Conservation (phyloP, 1,140 invertebrate species). For the Calycopis cecrops region DNA sequence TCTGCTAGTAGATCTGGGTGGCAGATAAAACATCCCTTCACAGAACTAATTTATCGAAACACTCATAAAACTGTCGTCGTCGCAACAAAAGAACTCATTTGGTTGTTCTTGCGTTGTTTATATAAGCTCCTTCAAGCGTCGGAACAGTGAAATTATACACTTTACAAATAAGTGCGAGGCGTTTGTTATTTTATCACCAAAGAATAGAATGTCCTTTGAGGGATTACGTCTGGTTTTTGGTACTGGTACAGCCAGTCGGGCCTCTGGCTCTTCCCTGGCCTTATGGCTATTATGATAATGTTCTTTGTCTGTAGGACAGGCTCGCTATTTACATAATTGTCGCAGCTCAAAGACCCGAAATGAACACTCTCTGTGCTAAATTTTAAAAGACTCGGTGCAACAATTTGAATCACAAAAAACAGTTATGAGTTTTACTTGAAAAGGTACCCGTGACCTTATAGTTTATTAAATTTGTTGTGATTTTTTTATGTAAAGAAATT, state of each 20-base stretch:
- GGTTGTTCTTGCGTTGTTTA: slow-evolving; percentile 8
- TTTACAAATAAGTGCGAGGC: neutral
- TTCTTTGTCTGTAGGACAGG: slow-evolving; percentile 9
- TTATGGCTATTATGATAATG: slow-evolving; percentile 11
- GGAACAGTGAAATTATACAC: neutral
- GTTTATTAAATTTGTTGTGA: no score
- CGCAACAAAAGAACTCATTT: slow-evolving; percentile 6
- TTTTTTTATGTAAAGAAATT: no score
- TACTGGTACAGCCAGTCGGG: neutral
- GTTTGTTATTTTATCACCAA: neutral
- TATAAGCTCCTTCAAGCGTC: slow-evolving; percentile 6
- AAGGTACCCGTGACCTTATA: no score
- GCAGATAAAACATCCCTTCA: neutral
- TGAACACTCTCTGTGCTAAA: neutral
- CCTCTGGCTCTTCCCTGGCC: slow-evolving; percentile 5
- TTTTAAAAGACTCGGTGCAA: neutral
- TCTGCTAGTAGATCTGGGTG: no score
- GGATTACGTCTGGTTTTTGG: neutral
- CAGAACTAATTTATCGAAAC: slow-evolving; percentile 4
- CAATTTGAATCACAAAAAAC: neutral
- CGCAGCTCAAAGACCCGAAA: slow-evolving; percentile 5
- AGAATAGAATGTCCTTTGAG: neutral
- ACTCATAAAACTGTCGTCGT: neutral
- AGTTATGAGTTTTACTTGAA: neutral
- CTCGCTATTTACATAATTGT: slow-evolving; percentile 7